Evolutionary conservation across 1,140 invertebrate genomes (phyloP), one percentile per base, ranked within the genome.

Genomic region (Diprion similis): DNA sequence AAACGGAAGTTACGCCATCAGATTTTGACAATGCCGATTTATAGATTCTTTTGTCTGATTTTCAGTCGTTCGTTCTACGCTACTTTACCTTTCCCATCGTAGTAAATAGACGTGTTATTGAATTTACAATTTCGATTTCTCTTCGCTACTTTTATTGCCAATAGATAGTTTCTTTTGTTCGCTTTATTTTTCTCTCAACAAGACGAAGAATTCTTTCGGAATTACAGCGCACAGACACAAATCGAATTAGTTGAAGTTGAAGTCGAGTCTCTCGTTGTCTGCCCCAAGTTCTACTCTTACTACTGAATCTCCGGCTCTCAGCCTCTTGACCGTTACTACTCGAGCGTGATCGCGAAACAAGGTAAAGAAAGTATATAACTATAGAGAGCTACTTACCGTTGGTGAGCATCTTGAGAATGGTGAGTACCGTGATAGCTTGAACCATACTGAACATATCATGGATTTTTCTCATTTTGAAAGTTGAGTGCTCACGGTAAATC

Each of bases 341-440:
- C 24, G 24, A 37, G 24, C 24, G 24, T 37, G n/a, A 1, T 69
- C 13, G 15, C 11, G 17, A 37, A 9, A 70, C 24, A 37, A 37
- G 24, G 24, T 37, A 46, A 75, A 15, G 47, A 66, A 72, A 66
- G 46, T 37, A 37, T n/a, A n/a, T n/a, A n/a, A n/a, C n/a, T n/a
- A n/a, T 37, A 37, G 24, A 1, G 2, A 6, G 24, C 24, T 37
- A 87, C 88, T 89, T 90, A 95, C 94, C 94, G 86, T 95, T 94
- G 71, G 93, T 93, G 78, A 93, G 87, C 92, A 95, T 95, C 82
- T 94, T 93, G 77, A 95, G 89, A 85, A 95, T 93, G 79, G 94
- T 95, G 75, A 95, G 91, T 80, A 95, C 92, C 83, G 94, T 95
- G 82, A 95, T 94, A 86, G 93, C 92, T 91, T 94, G 93, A 89